Base-by-base conservation (phyloP, 1,140 invertebrate species). In the Drosophila parvula region DNA sequence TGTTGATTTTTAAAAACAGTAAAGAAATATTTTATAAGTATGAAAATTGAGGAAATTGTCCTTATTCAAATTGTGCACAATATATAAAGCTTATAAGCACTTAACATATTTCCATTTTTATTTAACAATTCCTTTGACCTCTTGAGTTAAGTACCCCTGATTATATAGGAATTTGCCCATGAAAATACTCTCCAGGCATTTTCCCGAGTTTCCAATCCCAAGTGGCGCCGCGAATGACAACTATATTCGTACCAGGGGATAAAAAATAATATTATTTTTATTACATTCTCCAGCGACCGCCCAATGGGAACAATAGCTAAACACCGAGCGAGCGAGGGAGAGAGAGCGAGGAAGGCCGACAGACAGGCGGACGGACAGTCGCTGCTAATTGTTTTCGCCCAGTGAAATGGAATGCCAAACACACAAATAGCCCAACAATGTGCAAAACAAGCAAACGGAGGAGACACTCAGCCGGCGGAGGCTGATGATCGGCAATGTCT, bases 381-480 rank as follows among this genome's bases (percentile, higher is more conserved):
- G 40, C 59, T 36, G 77, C 74, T 85, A 84, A 84, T 84, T 84
- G 81, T 84, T 78, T 73, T 79, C 64, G 78, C 71, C 65, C 59
- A 71, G 78, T 48, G 69, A 86, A 85, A 83, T 88, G 83, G 83
- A 86, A 86, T 86, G 83, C 83, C 65, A 82, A 86, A 86, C 68
- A 62, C 78, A 62, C 83, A 86, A 86, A 86, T 88, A 86, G 83
- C 51, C 44, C 76, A 86, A 79, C 84, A 86, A 86, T 86, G 70
- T 86, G 83, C 83, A 86, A 86, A 80, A 67, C 64, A 83, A 86
- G 83, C 82, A 77, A 86, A 64, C 63, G 69, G 68, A 71, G 69
- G 68, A 71, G 69, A 73, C 69, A 73, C 69, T 71, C 65, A 59
- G 44, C 43, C 36, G 32, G 48, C 67, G 67, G 38, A 34, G 62